Evolutionary conservation across 2,797 vertebrate genomes (phyloP), one percentile per base, ranked within the genome.

Genomic region (Nannoperca australis): DNA sequence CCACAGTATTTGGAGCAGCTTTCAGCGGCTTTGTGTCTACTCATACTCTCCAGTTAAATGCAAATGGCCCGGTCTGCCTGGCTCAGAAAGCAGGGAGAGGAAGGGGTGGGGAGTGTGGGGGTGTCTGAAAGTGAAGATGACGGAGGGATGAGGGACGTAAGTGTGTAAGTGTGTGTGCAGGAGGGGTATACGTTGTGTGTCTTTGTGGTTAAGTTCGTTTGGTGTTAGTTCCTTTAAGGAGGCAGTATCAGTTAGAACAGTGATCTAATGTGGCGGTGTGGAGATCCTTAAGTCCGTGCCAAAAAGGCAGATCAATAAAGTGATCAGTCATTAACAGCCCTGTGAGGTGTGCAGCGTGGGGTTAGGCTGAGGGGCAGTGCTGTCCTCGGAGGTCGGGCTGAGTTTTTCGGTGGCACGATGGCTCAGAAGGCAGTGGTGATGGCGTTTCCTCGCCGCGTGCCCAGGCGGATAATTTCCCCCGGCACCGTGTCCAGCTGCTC

Each of bases 401-500:
- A 51, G 65, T 30, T 60, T 73, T 64, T 56, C 10, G 10, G 79
- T 66, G 78, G 71, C 65, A 76, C 51, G 24, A 3, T 44, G 77
- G 62, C 71, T 94, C 94, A 99, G 93, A 99, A 98, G 83, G 96
- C 95, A n/a, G 97, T 98, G 89, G 97, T 97, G 86, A 97, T 93
- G 7, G 97, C 96, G 18, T 95, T 94, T 75, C 96, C 95, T 34
- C 94, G 93, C 0, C 96, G 95, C 0, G 90, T 92, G 83, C 96
- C 96, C 70, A 96, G 90, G 63, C 93, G 93, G 55, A 96, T 83
- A 67, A 96, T 95, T 69, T 98, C 97, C 56, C 96, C 93, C 8
- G 97, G 96, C 53, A 97, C 96, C 0, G 94, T 96, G 93, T 99
- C 97, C 83, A 99, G 81, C 90, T 97, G 97, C 89, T 99, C 98